Evolutionary conservation across 2,113 vertebrate genomes (phyloP), one percentile per base, ranked within the genome.

Genomic region (Sterna hirundo): DNA sequence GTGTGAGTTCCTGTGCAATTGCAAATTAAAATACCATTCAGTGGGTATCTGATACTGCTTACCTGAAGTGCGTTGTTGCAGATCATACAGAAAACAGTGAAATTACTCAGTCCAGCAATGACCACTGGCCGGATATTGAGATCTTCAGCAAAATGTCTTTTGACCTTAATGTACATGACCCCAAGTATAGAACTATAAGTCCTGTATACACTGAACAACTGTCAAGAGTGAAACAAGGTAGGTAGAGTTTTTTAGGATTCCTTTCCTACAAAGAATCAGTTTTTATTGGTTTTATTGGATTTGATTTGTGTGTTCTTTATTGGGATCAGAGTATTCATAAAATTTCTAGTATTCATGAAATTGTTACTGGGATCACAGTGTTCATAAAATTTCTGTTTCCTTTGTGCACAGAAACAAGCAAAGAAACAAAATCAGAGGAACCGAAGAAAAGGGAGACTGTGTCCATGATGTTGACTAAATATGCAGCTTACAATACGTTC

Each of bases 61-160:
- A 91, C 84, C 75, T 86, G 36, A 91, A 62, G 34, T 68, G 38
- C 94, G 47, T 94, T 86, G 36, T 95, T 98, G 79, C 90, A 99
- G 98, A 95, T 91, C 91, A 95, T 38, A 76, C 94, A 26, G 98
- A 99, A 65, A 97, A 76, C 68, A 87, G 95, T 6, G 98, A 98
- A 42, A 86, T 95, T 36, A 97, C 96, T 52, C 97, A 98, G 77
- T 93, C 97, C 6, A 97, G 97, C 84, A 97, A 94, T 3, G 98
- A 97, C 72, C 98, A 98, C 77, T 99, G 99, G 99, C 99, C 99
- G 4, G 99, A 99, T 95, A 98, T 99, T n/a, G 99, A 99, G 97
- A 98, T 98, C 44, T 98, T 99, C 94, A 98, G 98, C 92, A 99
- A 99, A 95, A 98, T 99, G 97, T 94, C 98, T 82, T 99, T 99